These are phyloP conservation scores for Pachycephala philippinensis DNA, from an alignment of 2,113 vertebrate genomes.

Conservation along the genomic window DNA sequence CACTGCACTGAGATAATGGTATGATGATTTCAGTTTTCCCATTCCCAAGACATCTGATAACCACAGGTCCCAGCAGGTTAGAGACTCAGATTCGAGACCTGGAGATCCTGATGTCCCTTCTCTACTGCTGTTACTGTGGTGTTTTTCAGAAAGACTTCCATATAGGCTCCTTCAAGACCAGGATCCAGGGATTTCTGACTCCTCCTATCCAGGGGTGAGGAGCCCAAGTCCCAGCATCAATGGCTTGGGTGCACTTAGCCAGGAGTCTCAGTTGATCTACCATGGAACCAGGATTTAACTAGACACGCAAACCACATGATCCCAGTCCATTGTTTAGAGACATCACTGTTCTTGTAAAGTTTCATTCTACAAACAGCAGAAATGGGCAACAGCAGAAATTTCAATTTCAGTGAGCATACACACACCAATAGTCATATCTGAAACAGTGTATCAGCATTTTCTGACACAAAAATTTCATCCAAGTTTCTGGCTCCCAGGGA, in stretches of 20 bases:
- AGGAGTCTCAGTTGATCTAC: not conserved
- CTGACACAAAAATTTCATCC: not conserved
- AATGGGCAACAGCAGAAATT: not conserved
- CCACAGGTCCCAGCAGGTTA: not conserved
- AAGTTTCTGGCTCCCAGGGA: not conserved
- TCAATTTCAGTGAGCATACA: not conserved
- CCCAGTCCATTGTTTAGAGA: not conserved
- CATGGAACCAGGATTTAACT: not conserved
- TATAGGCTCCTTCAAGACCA: not conserved
- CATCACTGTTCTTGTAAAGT: not conserved
- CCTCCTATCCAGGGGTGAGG: fast-evolving
- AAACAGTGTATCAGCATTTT: not conserved
- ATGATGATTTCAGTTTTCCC: not conserved
- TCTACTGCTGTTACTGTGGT: not conserved
- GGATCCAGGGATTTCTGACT: not conserved
- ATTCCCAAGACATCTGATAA: not conserved
- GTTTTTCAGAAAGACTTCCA: not conserved
- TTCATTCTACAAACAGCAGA: not conserved
- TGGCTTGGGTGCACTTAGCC: not conserved
- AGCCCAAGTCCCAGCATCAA: fast-evolving
- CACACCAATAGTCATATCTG: not conserved
- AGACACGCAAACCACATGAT: not conserved
- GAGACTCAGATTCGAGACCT: not conserved
- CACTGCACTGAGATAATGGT: not conserved
- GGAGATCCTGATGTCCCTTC: not conserved